phyloP scores from a whole-genome alignment of 2,888 invertebrate genomes.

The Lacanobia oleracea region DNA sequence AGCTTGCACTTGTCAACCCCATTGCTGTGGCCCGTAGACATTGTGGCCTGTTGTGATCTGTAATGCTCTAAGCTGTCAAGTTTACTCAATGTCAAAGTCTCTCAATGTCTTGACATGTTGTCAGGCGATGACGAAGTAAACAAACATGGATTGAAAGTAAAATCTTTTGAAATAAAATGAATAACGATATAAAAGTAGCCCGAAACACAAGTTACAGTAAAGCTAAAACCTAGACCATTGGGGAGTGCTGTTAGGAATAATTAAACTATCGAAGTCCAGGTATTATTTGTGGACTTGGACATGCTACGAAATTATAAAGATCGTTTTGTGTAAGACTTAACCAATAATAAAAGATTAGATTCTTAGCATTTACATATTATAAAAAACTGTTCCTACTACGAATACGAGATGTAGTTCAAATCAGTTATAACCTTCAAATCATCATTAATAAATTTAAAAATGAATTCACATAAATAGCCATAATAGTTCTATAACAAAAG shows the following conservation, averaged over 20 bases:
- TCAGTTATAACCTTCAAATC: slow-evolving; percentile 3
- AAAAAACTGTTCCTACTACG: neutral
- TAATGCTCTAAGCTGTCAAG: neutral
- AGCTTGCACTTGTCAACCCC: too few relatives aligned
- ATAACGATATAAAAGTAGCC: neutral
- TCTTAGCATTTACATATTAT: neutral
- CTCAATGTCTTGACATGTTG: neutral
- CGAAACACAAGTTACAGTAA: slow-evolving; percentile 3
- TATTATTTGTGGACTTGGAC: neutral
- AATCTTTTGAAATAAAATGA: slow-evolving; percentile 19
- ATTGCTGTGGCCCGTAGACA: too few relatives aligned
- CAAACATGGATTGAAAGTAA: slow-evolving; percentile 2
- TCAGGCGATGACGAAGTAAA: slow-evolving; percentile 14
- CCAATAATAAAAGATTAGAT: neutral
- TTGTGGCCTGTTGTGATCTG: too few relatives aligned
- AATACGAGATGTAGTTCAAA: neutral
- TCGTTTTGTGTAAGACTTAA: neutral
- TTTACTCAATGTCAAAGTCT: neutral
- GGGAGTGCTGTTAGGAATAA: neutral
- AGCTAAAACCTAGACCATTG: slow-evolving; percentile 25
- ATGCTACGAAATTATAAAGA: neutral
- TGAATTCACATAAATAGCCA: neutral
- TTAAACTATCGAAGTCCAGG: slow-evolving; percentile 5
- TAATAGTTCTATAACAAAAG: neutral
- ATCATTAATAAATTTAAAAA: neutral